Evolutionary conservation across 2,113 vertebrate genomes (phyloP), one percentile per base, ranked within the genome.

Genomic region (Vulpes ferrilata): DNA sequence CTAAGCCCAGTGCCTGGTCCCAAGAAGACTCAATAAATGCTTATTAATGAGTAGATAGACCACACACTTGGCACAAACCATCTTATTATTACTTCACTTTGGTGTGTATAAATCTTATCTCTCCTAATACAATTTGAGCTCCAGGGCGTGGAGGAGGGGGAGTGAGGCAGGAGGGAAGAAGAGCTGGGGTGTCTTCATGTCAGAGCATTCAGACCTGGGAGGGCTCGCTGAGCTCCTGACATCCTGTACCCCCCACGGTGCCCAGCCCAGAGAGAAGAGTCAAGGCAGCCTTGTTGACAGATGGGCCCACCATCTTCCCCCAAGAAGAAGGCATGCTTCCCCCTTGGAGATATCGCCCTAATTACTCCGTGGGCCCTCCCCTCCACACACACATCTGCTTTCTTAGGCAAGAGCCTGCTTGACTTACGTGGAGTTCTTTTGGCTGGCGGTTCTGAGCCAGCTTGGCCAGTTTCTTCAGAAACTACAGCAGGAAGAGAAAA

Each of bases 21-120:
- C 65, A 30, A 60, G 84, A 93, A 96, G 60, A 55, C 55, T 85
- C 87, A 32, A 65, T 91, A 95, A 92, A 71, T 90, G 76, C 81
- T 95, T 96, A 90, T 97, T 96, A 96, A 97, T 96, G 92, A 93
- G 88, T 76, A 96, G 95, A 81, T 57, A 97, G 97, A 97, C 97
- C 97, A 98, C 97, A 98, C 98, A 97, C 96, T 98, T 98, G 98
- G 96, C 96, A 95, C 69, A 73, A 79, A 79, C 83, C 90, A n/a
- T 80, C 84, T 88, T 76, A 95, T 97, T 97, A 97, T 98, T 96
- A 95, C 89, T 87, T 94, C 84, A 57, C 97, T 97, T 90, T 88
- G 17, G 8, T 53, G 9, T 79, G 3, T 96, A 88, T 89, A 95
- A 98, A 97, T 89, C 90, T 96, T 97, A 65, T 97, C 92, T 97